Evolutionary conservation across 2,888 invertebrate species (phyloP), one percentile per base, ranked within the genome.

Genomic region (Pollenia angustigena): DNA sequence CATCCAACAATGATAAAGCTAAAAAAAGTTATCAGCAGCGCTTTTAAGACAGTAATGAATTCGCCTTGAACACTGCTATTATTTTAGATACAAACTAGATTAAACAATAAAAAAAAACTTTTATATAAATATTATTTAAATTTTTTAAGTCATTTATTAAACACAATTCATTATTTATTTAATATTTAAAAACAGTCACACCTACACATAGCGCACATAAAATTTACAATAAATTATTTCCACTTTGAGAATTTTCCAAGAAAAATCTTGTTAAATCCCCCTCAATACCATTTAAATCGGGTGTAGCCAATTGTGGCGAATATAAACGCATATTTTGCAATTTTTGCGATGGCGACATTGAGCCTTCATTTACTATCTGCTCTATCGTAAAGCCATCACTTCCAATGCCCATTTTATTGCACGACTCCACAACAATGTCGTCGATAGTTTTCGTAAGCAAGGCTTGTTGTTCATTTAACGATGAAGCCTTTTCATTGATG

Each of bases 291-390:
- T 85, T 81, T 6, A 85, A 62, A 16, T 74, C 85, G 10, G 89
- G 88, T 85, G 81, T 74, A 42, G 81, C 66, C 72, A 89, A 81
- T 80, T 90, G 90, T 14, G 92, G 93, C 32, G 93, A 93, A 91
- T 95, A 95, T 69, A 96, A 93, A 88, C 95, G 95, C 88, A 96
- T 93, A 88, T 95, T 95, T 92, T 95, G 95, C 87, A 96, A 93
- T 88, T 95, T 95, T 89, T 95, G 94, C 46, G 96, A 95, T 11
- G 96, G 95, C 3, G 96, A 96, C 81, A 95, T 95, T 60, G 89
- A 90, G 18, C 90, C 91, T 75, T 90, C 85, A 50, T 85, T 81
- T 10, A 68, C 23, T 80, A 94, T 93, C 89, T 94, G 94, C 6
- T 91, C 91, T 2, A 68, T 3, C 1, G 81, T 12, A 78, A 69